phyloP scores from a whole-genome alignment of 2,888 invertebrate species.

The Drosophila cognata region DNA sequence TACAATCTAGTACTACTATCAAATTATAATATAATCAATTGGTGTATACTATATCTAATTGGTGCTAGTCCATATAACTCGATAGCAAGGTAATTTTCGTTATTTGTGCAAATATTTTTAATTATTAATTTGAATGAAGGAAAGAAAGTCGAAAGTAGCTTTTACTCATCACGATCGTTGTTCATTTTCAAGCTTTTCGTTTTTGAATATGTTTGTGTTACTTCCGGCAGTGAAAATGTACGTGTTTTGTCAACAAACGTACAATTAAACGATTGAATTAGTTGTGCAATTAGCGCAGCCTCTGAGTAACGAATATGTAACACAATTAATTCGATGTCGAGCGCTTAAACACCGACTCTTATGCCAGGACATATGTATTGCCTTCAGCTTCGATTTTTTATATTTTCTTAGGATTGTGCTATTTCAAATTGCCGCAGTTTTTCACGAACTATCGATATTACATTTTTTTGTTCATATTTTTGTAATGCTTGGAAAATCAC shows the following conservation, averaged over 20 bases:
- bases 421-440: not conserved
- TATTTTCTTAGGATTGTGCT: not conserved
- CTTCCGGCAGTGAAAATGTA: not conserved
- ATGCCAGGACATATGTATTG: not conserved
- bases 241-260: slow-evolving; percentile 14
- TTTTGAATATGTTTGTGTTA: not conserved
- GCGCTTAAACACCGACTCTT: not conserved
- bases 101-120: not conserved
- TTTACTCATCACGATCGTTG: not conserved
- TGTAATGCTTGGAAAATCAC: not conserved
- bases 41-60: not conserved
- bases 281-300: not conserved
- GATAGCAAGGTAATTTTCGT: not conserved
- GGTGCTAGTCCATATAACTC: not conserved
- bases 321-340: not conserved
- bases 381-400: not conserved
- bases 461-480: not conserved
- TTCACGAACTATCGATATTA: not conserved
- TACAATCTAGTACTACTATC: not conserved
- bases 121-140: not conserved
- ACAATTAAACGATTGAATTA: slow-evolving; percentile 7
- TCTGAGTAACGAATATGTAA: not conserved
- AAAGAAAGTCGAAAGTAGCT: not conserved
- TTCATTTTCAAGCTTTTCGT: not conserved
- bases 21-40: not conserved